Evolutionary conservation across 1,140 invertebrate genomes (phyloP).

Genomic region (Heliconius congener): DNA sequence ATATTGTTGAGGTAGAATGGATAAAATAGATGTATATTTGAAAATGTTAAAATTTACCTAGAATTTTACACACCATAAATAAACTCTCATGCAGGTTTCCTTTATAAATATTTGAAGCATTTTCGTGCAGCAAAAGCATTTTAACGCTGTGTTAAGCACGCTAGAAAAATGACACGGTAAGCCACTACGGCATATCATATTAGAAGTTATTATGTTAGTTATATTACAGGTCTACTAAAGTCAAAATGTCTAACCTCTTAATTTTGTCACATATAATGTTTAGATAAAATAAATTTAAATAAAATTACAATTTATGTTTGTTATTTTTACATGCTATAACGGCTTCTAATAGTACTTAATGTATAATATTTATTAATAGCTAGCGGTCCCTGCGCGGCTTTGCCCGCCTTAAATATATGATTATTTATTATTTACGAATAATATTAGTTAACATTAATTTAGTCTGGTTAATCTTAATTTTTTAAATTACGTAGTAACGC

Average conservation of each 20-base stretch:
- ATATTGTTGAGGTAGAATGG: constrained; percentile 5
- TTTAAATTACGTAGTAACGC: too few relatives aligned
- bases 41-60: constrained; percentile 23
- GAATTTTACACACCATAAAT: constrained; percentile 35
- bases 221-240: constrained; percentile 20
- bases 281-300: too few relatives aligned
- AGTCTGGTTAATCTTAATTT: too few relatives aligned
- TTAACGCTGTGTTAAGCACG: constrained; percentile 38
- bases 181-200: constrained; percentile 34
- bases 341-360: too few relatives aligned
- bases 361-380: neutral
- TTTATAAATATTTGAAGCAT: constrained; percentile 38
- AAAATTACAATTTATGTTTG: too few relatives aligned
- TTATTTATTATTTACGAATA: too few relatives aligned
- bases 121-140: constrained; percentile 37
- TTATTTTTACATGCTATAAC: too few relatives aligned
- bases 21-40: constrained; percentile 19
- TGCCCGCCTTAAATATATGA: too few relatives aligned
- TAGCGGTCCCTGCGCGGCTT: too few relatives aligned
- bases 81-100: constrained; percentile 30
- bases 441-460: too few relatives aligned
- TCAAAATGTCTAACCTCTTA: neutral
- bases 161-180: constrained; percentile 37
- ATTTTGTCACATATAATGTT: neutral
- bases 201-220: constrained; percentile 32